Conservation (phyloP, 2,888 invertebrate genomes). For the Lasius fuliginosus region DNA sequence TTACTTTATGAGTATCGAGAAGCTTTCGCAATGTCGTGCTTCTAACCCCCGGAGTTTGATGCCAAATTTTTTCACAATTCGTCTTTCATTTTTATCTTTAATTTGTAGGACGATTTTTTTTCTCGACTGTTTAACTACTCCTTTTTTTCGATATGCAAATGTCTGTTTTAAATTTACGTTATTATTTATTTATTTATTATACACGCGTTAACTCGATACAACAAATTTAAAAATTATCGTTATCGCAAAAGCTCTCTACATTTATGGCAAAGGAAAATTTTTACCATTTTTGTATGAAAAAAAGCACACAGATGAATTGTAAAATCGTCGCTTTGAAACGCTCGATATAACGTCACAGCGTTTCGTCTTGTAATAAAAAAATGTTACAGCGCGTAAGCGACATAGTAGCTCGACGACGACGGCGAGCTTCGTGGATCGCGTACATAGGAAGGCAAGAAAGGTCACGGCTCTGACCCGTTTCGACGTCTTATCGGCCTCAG, state of each 20-base stretch:
- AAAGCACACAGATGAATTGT: background rate
- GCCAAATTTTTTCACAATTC: background rate
- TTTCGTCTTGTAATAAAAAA: conserved; percentile 36
- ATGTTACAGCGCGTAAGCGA: conserved; percentile 26
- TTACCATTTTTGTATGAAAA: background rate
- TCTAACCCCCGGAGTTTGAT: background rate
- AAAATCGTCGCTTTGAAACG: background rate
- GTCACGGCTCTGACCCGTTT: conserved; percentile 85
- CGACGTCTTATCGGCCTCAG: conserved; percentile 80
- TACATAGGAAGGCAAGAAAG: conserved; percentile 78
- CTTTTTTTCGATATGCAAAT: background rate
- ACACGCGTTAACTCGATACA: background rate
- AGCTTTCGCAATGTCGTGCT: background rate
- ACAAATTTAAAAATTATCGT: background rate
- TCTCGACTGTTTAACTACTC: background rate
- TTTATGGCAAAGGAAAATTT: background rate
- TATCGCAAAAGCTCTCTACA: background rate
- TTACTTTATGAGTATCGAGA: background rate
- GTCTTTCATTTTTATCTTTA: background rate
- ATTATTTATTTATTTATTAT: background rate
- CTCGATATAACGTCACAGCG: conserved; percentile 12
- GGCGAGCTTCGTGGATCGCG: conserved; percentile 57
- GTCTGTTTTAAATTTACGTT: background rate
- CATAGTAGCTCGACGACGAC: conserved; percentile 17
- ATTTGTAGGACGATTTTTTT: background rate